Evolutionary conservation across 2,888 invertebrate genomes (phyloP), one percentile per base, ranked within the genome.

Genomic region (Caenorhabditis imperialis): DNA sequence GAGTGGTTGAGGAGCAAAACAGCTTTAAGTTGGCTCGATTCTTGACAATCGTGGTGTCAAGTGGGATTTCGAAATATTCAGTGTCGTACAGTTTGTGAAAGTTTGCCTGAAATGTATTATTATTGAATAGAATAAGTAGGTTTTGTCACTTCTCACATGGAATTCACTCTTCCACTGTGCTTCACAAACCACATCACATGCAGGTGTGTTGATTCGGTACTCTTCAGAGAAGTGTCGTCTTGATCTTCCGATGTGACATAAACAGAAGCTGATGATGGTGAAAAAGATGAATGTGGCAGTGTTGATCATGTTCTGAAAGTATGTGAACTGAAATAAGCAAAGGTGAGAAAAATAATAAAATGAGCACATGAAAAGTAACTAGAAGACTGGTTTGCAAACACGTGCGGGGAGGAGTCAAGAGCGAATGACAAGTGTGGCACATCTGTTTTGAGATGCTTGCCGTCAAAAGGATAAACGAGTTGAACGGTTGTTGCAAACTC

Each of bases 151-250:
- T 44, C 60, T 71, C n/a, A 77, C 79, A 54, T 77, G 73, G 40
- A 77, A 79, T 53, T 79, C 79, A 35, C 62, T 75, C 37, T 79
- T 79, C 79, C 79, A 79, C 33, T 79, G 79, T 40, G 54, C 79
- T 44, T 79, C 75, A 54, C 79, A 79, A 2, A 77, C 67, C 3
- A 79, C 48, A 44, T 75, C 75, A 40, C 79, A 79, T 8, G 77
- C 30, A 8, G 73, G 72, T 2, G 51, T 53, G 22, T 48, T 53
- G 23, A 53, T 50, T 12, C 60, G 16, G 45, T 67, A 67, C n/a
- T 67, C 60, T 16, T 69, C 54, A 8, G 20, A 12, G 22, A 25
- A 60, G 20, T 69, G 44, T 14, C 69, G 60, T 18, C 48, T 25
- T 2, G 48, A 25, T 23, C 69, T 12, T 12, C 33, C 27, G 30